Base-by-base conservation (phyloP, 2,888 invertebrate species). In the Drosophila meridiana region DNA sequence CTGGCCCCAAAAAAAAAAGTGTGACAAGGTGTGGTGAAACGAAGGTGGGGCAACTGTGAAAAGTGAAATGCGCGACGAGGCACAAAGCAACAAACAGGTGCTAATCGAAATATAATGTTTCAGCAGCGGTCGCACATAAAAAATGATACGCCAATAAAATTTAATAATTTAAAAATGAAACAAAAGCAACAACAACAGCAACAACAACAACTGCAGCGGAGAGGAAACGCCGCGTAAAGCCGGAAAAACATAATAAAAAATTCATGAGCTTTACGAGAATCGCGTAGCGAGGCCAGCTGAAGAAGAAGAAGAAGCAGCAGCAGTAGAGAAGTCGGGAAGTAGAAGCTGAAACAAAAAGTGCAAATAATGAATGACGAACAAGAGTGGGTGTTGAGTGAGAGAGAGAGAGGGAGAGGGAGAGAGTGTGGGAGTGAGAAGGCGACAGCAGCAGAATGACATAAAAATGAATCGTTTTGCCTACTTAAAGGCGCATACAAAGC, bases 21-120 rank as follows among this genome's bases (percentile, higher is more conserved):
- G 48, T 30, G 56, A n/a, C 56, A 42, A 36, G 32, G 14, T n/a
- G 30, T n/a, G n/a, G n/a, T n/a, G n/a, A n/a, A n/a, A n/a, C n/a
- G n/a, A n/a, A n/a, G 42, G 26, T 13, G 32, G 8, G 58, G 38
- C 40, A 48, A 6, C 32, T 14, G 56, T 68, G 63, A 57, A 65
- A 68, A 70, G 63, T 67, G 67, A 56, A 75, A 70, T 42, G 75
- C 40, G 80, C 61, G 70, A 59, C 48, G 59, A 66, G 45, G 61
- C 66, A 53, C 66, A 67, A 65, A 50, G 63, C 71, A 52, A 72
- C 84, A 91, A 90, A 90, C 89, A 89, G 90, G 89, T 89, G 89
- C 88, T 89, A 89, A 91, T 87, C 90, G 90, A 91, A 90, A 89
- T 83, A 91, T 91, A 90, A 90, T 89, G 89, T 87, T 89, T 80